Conservation (phyloP, 64 coral and sea anemone genomes). For the Orbicella faveolata region DNA sequence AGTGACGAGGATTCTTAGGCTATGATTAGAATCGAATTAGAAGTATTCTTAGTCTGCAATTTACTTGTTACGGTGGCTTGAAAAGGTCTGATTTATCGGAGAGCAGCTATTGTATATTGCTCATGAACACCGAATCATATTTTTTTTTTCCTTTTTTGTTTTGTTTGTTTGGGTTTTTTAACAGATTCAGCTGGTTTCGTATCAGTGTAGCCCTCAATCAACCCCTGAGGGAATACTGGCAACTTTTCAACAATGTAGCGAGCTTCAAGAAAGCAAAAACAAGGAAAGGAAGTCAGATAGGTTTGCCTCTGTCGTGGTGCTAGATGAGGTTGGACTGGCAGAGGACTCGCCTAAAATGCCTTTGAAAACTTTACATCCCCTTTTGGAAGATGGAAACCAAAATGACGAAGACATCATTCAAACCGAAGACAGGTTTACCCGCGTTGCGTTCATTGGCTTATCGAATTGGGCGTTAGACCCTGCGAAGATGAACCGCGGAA, state of each 20-base stretch:
- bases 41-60: too few species aligned
- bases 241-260: slow-evolving; percentile 78
- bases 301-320: slow-evolving; percentile 88
- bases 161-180: too few species aligned
- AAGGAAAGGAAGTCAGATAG: neutral
- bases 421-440: slow-evolving; percentile 57
- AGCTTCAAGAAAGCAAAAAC: slow-evolving; percentile 78
- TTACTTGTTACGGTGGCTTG: too few species aligned
- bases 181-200: slow-evolving; percentile 84
- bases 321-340: slow-evolving; percentile 80
- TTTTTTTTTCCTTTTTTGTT: too few species aligned
- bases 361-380: slow-evolving; percentile 84
- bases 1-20: too few species aligned
- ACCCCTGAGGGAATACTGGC: slow-evolving; percentile 84
- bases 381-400: slow-evolving; percentile 75
- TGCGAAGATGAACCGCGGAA: slow-evolving; percentile 94
- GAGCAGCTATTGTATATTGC: too few species aligned
- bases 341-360: slow-evolving; percentile 91
- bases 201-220: slow-evolving; percentile 89
- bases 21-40: too few species aligned
- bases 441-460: slow-evolving; percentile 89
- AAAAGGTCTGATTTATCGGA: too few species aligned
- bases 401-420: slow-evolving; percentile 72
- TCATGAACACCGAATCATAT: too few species aligned
- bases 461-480: slow-evolving; percentile 93